Percentiles rank a stretch among this genome's conserved stretches.
These are phyloP conservation scores for Campopleginae sp. DNA, from an alignment of 2,888 invertebrate species.

Conservation along the genomic window DNA sequence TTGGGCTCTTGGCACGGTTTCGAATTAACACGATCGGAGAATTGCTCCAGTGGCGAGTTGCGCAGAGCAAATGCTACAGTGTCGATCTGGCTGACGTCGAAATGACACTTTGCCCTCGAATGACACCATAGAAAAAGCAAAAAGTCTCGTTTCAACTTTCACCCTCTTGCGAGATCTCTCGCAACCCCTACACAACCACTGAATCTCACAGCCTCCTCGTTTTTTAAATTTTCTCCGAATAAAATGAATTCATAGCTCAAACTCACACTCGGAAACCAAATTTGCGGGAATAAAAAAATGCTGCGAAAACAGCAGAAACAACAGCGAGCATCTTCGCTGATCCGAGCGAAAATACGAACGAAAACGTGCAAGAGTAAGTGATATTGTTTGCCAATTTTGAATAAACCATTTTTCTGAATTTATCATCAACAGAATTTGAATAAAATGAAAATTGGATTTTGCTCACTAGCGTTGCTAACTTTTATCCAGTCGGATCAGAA, in stretches of 20 bases:
- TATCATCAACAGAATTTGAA: background rate
- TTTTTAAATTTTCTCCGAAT: background rate
- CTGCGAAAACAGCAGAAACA: background rate
- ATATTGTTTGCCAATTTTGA: background rate
- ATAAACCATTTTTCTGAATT: background rate
- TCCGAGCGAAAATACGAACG: too few species aligned
- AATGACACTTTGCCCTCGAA: too few species aligned
- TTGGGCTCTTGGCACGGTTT: too few species aligned
- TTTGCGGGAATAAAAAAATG: background rate
- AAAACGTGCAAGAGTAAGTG: too few species aligned
- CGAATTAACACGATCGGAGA: too few species aligned
- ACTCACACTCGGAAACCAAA: background rate
- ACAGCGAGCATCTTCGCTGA: too few species aligned
- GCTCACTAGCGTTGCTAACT: background rate
- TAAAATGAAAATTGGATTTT: background rate
- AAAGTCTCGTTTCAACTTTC: slow-evolving; percentile 55
- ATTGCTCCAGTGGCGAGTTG: too few species aligned
- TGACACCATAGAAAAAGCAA: slow-evolving; percentile 54
- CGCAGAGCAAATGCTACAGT: too few species aligned
- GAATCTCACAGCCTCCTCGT: background rate
- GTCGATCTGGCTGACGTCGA: too few species aligned
- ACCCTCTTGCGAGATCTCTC: slow-evolving; percentile 15
- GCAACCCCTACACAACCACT: background rate
- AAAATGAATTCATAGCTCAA: background rate
- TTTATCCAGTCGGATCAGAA: background rate